phyloP scores from a whole-genome alignment of 2,113 vertebrate species.

The Irena cyanogastra region DNA sequence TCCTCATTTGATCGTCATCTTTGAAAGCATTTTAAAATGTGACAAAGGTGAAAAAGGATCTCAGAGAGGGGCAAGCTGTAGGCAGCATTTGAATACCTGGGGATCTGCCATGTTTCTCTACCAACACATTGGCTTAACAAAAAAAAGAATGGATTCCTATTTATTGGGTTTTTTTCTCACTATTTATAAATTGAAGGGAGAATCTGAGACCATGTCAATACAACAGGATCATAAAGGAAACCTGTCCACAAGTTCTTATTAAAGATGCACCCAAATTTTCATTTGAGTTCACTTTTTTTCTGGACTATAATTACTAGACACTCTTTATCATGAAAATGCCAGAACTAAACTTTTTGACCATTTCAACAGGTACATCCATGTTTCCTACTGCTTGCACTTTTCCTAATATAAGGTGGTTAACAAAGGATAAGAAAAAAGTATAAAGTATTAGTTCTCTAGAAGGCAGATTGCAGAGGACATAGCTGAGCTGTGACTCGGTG shows the following conservation, averaged over 20 bases:
- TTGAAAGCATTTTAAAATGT: background rate
- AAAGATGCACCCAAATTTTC: background rate
- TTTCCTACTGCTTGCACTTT: background rate
- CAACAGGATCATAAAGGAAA: background rate
- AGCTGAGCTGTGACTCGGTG: background rate
- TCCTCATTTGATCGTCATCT: background rate
- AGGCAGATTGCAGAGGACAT: background rate
- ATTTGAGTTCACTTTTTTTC: background rate
- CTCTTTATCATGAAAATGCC: background rate
- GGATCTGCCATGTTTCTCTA: background rate
- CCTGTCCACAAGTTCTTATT: background rate
- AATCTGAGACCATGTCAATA: background rate
- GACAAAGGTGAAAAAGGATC: background rate
- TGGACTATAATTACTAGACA: background rate
- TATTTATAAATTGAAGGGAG: background rate
- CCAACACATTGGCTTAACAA: background rate
- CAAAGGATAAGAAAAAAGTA: background rate
- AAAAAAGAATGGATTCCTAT: background rate
- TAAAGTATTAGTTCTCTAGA: background rate
- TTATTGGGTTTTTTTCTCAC: background rate
- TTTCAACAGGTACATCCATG: background rate
- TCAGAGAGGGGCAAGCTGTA: background rate
- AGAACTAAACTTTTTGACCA: background rate
- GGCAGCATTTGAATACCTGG: background rate
- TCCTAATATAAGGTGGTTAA: background rate